Conservation (phyloP, 1,140 invertebrate species). For the Drosophila melanogaster region DNA sequence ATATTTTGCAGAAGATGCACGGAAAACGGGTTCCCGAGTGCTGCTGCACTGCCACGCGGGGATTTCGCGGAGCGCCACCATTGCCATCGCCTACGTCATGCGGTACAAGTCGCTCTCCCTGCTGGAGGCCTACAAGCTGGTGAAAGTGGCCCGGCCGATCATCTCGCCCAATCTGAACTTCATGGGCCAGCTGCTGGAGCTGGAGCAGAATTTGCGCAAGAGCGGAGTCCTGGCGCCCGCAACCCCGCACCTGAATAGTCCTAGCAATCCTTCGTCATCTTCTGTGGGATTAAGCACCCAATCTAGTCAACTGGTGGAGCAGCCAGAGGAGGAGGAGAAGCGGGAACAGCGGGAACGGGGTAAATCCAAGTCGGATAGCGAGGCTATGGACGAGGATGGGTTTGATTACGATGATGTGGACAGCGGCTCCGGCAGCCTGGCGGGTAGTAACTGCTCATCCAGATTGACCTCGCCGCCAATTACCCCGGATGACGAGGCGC, state of each 20-base stretch:
- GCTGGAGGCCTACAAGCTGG: slow-evolving; percentile 95
- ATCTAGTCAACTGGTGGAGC: slow-evolving; percentile 71
- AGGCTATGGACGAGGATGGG: slow-evolving; percentile 76
- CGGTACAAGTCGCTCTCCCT: slow-evolving; percentile 93
- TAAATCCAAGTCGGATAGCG: slow-evolving; percentile 72
- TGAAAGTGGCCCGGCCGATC: slow-evolving; percentile 93
- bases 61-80: slow-evolving; percentile 96
- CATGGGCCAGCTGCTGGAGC: slow-evolving; percentile 96
- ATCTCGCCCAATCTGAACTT: slow-evolving; percentile 99
- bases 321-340: slow-evolving; percentile 54
- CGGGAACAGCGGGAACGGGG: slow-evolving; percentile 19
- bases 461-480: slow-evolving; percentile 76
- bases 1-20: slow-evolving; percentile 92
- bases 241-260: slow-evolving; percentile 33
- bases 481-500: slow-evolving; percentile 73
- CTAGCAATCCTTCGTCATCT: slow-evolving; percentile 22
- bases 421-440: slow-evolving; percentile 66
- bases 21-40: slow-evolving; percentile 91
- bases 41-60: slow-evolving; percentile 98
- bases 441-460: slow-evolving; percentile 77
- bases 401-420: slow-evolving; percentile 74
- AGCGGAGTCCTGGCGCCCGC: slow-evolving; percentile 81
- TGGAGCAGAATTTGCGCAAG: slow-evolving; percentile 90
- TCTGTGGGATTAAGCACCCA: slow-evolving; percentile 20
- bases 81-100: slow-evolving; percentile 98